Evolutionary conservation across 2,888 invertebrate genomes (phyloP).

Genomic region (Steinernema scapterisci): DNA sequence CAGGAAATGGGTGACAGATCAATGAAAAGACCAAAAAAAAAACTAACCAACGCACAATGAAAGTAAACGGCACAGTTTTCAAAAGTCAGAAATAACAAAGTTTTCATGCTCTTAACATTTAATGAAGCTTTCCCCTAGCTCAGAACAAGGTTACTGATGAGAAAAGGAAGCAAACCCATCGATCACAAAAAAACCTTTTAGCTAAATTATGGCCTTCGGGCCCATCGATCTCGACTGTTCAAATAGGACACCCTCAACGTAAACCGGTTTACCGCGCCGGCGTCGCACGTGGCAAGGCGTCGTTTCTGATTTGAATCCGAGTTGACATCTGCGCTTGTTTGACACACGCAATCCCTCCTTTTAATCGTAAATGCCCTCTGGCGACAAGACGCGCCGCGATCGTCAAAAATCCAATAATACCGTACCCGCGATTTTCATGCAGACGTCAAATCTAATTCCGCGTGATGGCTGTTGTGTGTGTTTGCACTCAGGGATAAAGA

Average conservation of each 20-base stretch:
- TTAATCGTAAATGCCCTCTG: conserved; percentile 16
- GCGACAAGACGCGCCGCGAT: background rate
- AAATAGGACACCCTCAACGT: background rate
- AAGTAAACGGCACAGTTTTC: no score
- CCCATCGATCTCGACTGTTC: conserved; percentile 6
- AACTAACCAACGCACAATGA: no score
- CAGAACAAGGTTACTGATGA: no score
- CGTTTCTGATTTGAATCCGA: conserved; percentile 25
- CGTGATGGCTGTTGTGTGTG: background rate
- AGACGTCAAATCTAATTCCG: conserved; percentile 21
- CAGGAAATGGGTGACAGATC: no score
- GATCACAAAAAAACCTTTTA: background rate
- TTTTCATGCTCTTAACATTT: no score
- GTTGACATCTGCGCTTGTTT: conserved; percentile 23
- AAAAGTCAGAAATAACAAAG: no score
- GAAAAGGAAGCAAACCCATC: no score
- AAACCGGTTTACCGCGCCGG: conserved; percentile 8
- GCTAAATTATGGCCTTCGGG: background rate
- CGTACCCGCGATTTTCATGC: background rate
- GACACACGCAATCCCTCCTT: conserved; percentile 28
- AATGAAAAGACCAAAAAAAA: no score
- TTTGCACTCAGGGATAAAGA: background rate
- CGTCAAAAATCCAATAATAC: conserved; percentile 32
- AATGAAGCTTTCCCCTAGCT: no score
- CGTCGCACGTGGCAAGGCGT: conserved; percentile 2